A percentile compares a stretch with the other conserved stretches of the same genome.
Conservation (phyloP, 2,797 vertebrate genomes). For the Eospalax fontanierii region DNA sequence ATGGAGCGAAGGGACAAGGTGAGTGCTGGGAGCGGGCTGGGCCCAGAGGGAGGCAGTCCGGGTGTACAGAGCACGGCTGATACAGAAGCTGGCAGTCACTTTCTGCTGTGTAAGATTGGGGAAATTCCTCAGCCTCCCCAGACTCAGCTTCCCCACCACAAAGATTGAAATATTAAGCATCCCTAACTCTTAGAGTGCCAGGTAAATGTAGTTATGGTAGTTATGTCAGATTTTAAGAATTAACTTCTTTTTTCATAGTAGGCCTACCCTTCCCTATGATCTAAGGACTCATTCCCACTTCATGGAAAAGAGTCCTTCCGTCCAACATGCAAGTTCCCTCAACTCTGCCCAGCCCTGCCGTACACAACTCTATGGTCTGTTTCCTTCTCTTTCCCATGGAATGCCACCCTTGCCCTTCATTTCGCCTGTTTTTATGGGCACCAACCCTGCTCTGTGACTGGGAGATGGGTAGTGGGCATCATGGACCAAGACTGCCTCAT, state of each 20-base stretch:
- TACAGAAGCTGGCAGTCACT: background rate
- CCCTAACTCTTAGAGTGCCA: background rate
- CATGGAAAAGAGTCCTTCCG: background rate
- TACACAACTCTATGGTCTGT: rapidly evolving
- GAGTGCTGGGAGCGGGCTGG: constrained; percentile 69
- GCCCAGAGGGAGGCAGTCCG: rapidly evolving
- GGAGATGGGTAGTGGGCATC: background rate
- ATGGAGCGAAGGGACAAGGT: constrained; percentile 95
- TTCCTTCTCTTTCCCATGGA: too few species aligned
- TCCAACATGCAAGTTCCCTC: too few species aligned
- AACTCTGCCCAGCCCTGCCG: background rate
- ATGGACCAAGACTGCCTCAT: background rate
- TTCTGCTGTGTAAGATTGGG: too few species aligned
- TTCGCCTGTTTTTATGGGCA: background rate
- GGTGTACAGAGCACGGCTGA: rapidly evolving
- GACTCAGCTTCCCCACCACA: background rate
- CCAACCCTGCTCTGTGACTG: background rate
- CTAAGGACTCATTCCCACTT: background rate
- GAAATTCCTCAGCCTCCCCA: background rate
- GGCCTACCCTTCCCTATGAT: background rate
- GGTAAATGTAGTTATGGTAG: background rate
- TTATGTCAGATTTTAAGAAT: background rate
- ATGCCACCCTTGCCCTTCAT: background rate
- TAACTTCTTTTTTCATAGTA: background rate
- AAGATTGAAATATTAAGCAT: background rate